Conservation (phyloP, 53 echinoderm and acorn worm species). For the Echinometra lucunter region DNA sequence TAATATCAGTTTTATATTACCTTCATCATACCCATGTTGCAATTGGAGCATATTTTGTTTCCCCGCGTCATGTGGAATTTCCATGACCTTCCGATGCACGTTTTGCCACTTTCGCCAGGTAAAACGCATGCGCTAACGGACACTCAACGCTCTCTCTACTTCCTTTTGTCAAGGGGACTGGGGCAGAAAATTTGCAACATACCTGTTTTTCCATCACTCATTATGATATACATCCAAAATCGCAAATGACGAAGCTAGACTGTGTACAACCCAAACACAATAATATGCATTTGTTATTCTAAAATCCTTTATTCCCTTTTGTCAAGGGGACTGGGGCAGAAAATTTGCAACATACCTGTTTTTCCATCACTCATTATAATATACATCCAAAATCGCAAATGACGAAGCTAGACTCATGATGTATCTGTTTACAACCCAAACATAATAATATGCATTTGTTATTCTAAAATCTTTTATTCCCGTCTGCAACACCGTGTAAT, state of each 20-base stretch:
- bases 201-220: conserved; percentile 45
- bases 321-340: neutral
- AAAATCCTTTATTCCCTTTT: no score
- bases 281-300: neutral
- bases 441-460: neutral
- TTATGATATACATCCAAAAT: neutral
- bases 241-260: neutral
- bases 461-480: no score
- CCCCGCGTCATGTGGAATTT: conserved; percentile 35
- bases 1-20: conserved; percentile 51
- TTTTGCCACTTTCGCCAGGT: conserved; percentile 6
- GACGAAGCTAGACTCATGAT: conserved; percentile 29
- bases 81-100: conserved; percentile 54
- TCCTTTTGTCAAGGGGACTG: conserved; percentile 27
- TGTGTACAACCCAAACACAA: neutral
- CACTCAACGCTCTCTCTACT: neutral
- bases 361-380: conserved; percentile 30
- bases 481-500: neutral
- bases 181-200: conserved; percentile 42
- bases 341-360: conserved; percentile 42
- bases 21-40: conserved; percentile 47
- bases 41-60: conserved; percentile 55
- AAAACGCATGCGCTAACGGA: neutral
- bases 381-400: neutral
- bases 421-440: neutral